Base-by-base conservation (phyloP, 2,888 invertebrate genomes). In the Trissoscelio sp. region DNA sequence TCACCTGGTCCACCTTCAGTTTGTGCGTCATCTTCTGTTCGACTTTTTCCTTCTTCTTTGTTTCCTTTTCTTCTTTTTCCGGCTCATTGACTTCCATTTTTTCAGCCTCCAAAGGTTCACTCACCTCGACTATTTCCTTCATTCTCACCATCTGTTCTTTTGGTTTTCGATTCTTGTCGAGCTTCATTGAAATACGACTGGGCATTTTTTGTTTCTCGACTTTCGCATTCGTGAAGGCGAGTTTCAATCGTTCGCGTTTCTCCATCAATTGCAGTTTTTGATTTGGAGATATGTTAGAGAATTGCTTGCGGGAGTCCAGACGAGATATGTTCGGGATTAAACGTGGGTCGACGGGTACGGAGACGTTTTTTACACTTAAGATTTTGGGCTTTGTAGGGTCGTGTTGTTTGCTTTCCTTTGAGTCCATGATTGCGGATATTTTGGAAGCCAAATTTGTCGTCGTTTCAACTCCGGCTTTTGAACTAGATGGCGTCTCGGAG, bases 401-500 rank as follows among this genome's bases (percentile, higher is more conserved):
- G 0, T 2, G 9, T 24, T 62, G 24, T 3, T 24, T 18, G 18
- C 78, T 72, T n/a, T 77, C 60, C 1, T 83, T 81, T 4, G 86
- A 81, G 9, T 79, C 74, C 0, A 88, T 88, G 6, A 89, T 79
- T 0, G 88, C 89, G 0, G 90, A 87, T 34, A 90, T 89, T 64
- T 90, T 91, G 0, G 88, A 87, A 0, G 86, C 84, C 0, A 91
- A 73, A 82, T 89, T 91, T 0, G 90, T 88, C 2, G 87, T 9
- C n/a, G 74, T 88, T 6, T 90, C 90, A 1, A 89, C 70, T 0
- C 89, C 90, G 0, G 75, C 24, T 77, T 91, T 89, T 0, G 91
- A 88, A 58, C 89, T 88, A 34, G 86, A 89, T 0, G 91, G 91
- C 0, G 91, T 91, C 48, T 90, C 91, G 0, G 89, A 89, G 70